phyloP scores from a whole-genome alignment of 2,113 vertebrate species.

The Equus przewalskii region DNA sequence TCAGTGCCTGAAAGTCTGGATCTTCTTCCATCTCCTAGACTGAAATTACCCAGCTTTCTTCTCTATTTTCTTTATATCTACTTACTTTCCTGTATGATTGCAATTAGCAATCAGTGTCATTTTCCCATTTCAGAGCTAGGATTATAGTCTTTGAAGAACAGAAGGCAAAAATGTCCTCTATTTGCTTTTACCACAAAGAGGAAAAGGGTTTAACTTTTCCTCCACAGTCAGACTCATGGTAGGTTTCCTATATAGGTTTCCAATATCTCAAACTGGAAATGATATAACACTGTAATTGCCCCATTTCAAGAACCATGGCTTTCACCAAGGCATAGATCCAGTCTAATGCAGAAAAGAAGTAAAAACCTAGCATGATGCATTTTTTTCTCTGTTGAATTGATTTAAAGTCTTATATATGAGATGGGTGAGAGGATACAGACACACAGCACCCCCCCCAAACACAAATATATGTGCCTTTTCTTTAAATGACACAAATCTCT shows the following conservation, averaged over 20 bases:
- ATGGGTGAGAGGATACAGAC: background rate
- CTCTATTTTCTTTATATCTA: background rate
- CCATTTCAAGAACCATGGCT: background rate
- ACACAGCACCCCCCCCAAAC: background rate
- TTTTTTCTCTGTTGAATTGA: constrained; percentile 5
- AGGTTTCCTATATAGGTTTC: background rate
- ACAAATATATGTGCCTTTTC: background rate
- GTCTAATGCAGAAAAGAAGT: background rate
- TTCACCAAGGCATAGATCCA: background rate
- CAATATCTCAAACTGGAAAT: background rate
- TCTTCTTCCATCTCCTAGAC: background rate
- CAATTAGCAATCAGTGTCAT: background rate
- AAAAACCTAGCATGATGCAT: background rate
- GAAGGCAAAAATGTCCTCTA: background rate
- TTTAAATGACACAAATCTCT: background rate
- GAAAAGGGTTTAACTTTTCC: constrained; percentile 15
- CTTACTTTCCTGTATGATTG: background rate
- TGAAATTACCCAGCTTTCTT: background rate
- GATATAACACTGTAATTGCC: background rate
- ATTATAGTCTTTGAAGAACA: constrained; percentile 25
- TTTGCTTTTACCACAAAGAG: constrained; percentile 33
- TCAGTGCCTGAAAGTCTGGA: background rate
- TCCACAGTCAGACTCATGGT: background rate
- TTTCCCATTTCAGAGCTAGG: constrained; percentile 2
- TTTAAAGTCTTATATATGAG: background rate